Evolutionary conservation across 2,113 vertebrate genomes (phyloP).

Genomic region (Stegastes partitus): DNA sequence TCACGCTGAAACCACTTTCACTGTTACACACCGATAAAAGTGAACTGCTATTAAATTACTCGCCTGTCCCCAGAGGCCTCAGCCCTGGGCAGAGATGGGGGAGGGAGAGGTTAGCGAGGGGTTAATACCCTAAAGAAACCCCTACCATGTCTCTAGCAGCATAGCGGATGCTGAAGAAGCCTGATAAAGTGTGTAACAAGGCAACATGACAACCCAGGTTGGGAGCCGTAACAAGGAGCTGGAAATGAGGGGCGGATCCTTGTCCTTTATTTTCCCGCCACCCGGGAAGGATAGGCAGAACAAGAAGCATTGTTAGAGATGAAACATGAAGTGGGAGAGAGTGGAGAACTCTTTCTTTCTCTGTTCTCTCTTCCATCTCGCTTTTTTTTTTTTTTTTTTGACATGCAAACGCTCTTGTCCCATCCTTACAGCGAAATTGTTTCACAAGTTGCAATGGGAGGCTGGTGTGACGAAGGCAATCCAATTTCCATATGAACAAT

Average conservation of each 20-base stretch:
- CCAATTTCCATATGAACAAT: constrained; percentile 87
- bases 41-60: constrained; percentile 71
- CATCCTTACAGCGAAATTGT: constrained; percentile 62
- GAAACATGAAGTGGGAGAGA: constrained; percentile 60
- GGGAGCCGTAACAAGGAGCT: constrained; percentile 43
- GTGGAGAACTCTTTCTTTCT: constrained; percentile 50
- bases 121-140: constrained; percentile 58
- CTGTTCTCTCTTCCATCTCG: constrained; percentile 38
- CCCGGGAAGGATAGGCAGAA: constrained; percentile 28
- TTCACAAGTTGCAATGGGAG: constrained; percentile 65
- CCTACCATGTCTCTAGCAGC: constrained; percentile 32
- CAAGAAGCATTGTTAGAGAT: constrained; percentile 63
- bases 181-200: constrained; percentile 65
- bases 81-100: not conserved
- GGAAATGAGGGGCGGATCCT: constrained; percentile 43
- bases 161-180: constrained; percentile 46
- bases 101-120: constrained; percentile 23
- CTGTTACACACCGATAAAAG: constrained; percentile 62
- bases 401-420: constrained; percentile 53
- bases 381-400: constrained; percentile 38
- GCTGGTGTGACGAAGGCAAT: constrained; percentile 76
- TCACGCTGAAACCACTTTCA: constrained; percentile 34
- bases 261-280: constrained; percentile 41
- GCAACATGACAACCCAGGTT: constrained; percentile 62
- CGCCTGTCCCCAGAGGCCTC: constrained; percentile 48